A percentile compares a stretch with the other conserved stretches of the same genome.
Evolutionary conservation across 2,797 vertebrate genomes (phyloP).

Genomic region (Geotrypetes seraphini): DNA sequence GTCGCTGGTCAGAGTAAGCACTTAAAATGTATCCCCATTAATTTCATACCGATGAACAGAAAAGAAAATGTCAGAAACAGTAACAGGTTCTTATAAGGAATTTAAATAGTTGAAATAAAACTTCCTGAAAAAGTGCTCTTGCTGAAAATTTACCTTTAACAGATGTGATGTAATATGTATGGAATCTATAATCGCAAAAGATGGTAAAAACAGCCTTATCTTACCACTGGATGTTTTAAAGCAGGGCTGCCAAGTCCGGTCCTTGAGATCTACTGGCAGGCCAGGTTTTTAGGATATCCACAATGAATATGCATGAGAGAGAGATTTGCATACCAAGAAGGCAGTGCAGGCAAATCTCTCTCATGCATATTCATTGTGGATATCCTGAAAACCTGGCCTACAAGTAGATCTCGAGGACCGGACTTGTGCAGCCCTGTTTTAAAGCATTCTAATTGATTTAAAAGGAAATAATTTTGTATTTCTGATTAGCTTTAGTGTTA

Average conservation of each 20-base stretch:
- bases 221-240: neutral
- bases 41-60: slow-evolving; percentile 25
- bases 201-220: neutral
- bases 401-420: too few relatives aligned
- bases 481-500: neutral
- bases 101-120: fast-evolving
- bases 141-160: slow-evolving; percentile 1
- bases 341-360: too few relatives aligned
- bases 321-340: too few relatives aligned
- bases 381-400: too few relatives aligned
- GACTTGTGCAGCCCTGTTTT: too few relatives aligned
- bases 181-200: neutral
- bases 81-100: neutral
- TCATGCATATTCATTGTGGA: too few relatives aligned
- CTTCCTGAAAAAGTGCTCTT: neutral
- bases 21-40: slow-evolving; percentile 25
- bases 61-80: slow-evolving; percentile 16
- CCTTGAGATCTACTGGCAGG: too few relatives aligned
- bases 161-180: neutral
- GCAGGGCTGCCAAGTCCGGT: too few relatives aligned
- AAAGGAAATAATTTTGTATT: slow-evolving; percentile 1
- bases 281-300: too few relatives aligned
- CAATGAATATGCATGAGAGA: too few relatives aligned
- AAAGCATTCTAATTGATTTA: slow-evolving; percentile 4
- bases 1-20: slow-evolving; percentile 13